Percentiles rank a stretch among this genome's conserved stretches.
phyloP scores from a whole-genome alignment of 1,140 invertebrate genomes.

The Calliopsis andreniformis region DNA sequence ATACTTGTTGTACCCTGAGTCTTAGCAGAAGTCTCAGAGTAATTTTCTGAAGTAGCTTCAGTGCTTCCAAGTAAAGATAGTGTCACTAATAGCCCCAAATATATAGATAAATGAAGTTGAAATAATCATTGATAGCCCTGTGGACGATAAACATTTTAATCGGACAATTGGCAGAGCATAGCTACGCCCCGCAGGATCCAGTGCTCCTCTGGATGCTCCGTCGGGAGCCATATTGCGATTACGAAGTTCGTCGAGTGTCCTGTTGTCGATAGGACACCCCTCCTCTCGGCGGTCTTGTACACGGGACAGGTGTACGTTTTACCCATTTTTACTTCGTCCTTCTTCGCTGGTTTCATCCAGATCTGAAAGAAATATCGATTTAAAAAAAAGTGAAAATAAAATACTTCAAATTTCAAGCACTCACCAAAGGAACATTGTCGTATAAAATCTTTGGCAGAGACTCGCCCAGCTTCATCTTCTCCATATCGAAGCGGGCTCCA shows the following conservation, averaged over 20 bases:
- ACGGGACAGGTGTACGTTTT: conserved; percentile 90
- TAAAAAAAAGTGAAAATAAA: no score
- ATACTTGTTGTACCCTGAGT: no score
- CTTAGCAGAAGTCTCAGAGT: no score
- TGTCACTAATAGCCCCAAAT: no score
- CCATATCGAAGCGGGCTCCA: conserved; percentile 91
- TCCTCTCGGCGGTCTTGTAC: conserved; percentile 94
- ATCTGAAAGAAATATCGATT: no score
- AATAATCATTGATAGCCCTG: background rate
- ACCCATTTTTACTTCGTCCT: conserved; percentile 84
- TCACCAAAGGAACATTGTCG: conserved; percentile 90
- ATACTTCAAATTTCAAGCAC: no score
- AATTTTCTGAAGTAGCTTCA: no score
- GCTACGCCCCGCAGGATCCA: conserved; percentile 96
- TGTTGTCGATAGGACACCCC: conserved; percentile 93
- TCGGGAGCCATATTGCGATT: conserved; percentile 89
- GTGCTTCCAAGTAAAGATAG: no score
- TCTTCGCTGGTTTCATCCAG: conserved; percentile 89
- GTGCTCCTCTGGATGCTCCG: conserved; percentile 86
- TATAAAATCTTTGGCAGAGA: conserved; percentile 91
- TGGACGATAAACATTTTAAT: conserved; percentile 70
- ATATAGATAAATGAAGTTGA: no score
- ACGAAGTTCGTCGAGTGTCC: conserved; percentile 97
- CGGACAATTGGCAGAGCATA: conserved; percentile 89
- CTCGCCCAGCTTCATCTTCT: conserved; percentile 88